Evolutionary conservation across 2,888 invertebrate species (phyloP), one percentile per base, ranked within the genome.

Genomic region (Sphinx pinastri): DNA sequence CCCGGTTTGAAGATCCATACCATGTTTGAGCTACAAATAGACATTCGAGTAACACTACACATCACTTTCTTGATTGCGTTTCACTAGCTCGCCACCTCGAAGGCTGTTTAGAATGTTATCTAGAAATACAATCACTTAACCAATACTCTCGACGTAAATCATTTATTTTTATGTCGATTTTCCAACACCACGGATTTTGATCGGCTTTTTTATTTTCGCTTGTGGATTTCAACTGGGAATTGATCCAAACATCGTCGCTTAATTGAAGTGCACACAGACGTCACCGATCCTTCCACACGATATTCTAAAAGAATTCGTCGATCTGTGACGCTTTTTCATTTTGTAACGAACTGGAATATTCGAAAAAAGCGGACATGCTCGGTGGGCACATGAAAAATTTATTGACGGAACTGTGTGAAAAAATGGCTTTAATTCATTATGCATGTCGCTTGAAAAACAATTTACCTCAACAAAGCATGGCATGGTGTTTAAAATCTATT

Each of bases 311-410:
- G 51, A 63, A 66, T 63, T 67, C 67, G 38, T 7, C 8, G 19
- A 38, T 67, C 31, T 19, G 38, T 52, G 31, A 25, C 67, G 31
- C n/a, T 67, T 67, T 67, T 67, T 54, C 69, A 69, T 63, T 69
- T 67, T 54, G 67, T 31, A 57, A 57, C 60, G 52, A 13, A 74
- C 58, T 70, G 55, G 67, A 60, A 71, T 66, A 72, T 70, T 73
- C 68, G 69, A 72, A 76, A 76, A 72, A 71, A 67, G 52, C 67
- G 52, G 52, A 67, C 52, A 54, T 67, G 31, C 10, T 14, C 67
- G 12, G 52, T 67, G 52, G 67, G 52, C 52, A 52, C 67, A 54
- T 67, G 25, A 51, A 67, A 67, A 52, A 67, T 31, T 51, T 67
- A 67, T 67, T 49, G n/a, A 67, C n/a, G 52, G 52, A 52, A 11